These are phyloP conservation scores for Myripristis murdjan DNA, from an alignment of 2,797 vertebrate genomes.

Conservation along the genomic window DNA sequence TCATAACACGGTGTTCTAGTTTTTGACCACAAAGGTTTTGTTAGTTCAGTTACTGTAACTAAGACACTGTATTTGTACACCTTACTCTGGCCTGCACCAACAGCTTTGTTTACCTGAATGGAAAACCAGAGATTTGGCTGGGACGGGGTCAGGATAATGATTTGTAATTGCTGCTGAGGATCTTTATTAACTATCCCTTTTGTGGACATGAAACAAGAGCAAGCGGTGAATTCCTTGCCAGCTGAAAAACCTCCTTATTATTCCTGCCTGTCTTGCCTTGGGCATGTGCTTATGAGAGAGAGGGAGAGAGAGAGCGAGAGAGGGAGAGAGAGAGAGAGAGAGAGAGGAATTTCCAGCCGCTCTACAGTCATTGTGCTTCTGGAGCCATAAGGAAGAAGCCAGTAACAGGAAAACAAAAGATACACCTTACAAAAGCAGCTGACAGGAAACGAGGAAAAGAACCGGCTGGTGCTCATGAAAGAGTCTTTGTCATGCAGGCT, in stretches of 20 bases:
- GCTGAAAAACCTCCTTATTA: conserved; percentile 10
- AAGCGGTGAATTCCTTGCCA: conserved; percentile 2
- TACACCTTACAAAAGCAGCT: conserved; percentile 34
- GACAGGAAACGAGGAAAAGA: conserved; percentile 49
- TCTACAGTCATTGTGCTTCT: conserved; percentile 36
- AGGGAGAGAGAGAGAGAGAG: conserved; percentile 1
- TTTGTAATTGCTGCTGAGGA: not conserved
- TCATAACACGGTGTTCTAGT: conserved; percentile 51
- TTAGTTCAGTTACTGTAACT: conserved; percentile 9
- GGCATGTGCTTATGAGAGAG: conserved; percentile 2
- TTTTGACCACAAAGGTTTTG: conserved; percentile 39
- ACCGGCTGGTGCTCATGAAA: conserved; percentile 7
- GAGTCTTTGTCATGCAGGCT: conserved; percentile 7
- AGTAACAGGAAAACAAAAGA: conserved; percentile 53
- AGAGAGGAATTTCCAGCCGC: conserved; percentile 73
- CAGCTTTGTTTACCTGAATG: not conserved
- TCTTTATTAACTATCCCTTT: not conserved
- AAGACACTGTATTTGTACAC: not conserved
- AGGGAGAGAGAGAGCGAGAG: conserved; percentile 4
- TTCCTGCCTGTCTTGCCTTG: conserved; percentile 14
- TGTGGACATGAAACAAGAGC: conserved; percentile 2
- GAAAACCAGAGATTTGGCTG: too few species aligned
- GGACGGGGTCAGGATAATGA: too few species aligned
- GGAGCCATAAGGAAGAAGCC: conserved; percentile 60
- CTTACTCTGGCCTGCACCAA: too few species aligned